A percentile compares a stretch with the other conserved stretches of the same genome.
Evolutionary conservation across 1,140 invertebrate genomes (phyloP).

Genomic region (Lepidostoma basale): DNA sequence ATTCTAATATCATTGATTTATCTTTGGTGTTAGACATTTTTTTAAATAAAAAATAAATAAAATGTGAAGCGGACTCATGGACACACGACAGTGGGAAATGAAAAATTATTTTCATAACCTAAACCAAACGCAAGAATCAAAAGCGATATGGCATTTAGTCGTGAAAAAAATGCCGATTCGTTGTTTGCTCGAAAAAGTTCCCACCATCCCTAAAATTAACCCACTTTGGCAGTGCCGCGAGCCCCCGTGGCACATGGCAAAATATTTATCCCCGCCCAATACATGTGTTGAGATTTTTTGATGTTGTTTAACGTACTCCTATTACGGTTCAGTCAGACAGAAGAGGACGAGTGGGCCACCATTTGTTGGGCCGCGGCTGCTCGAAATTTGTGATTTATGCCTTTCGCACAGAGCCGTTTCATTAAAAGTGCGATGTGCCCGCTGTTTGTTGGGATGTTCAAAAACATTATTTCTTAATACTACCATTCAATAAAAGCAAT

Average conservation of each 20-base stretch:
- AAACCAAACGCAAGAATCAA: too few species aligned
- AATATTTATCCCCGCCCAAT: slow-evolving; percentile 29
- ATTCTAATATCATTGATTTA: too few species aligned
- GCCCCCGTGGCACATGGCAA: slow-evolving; percentile 23
- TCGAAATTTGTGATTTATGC: not conserved
- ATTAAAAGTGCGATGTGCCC: not conserved
- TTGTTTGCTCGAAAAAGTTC: too few species aligned
- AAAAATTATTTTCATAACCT: too few species aligned
- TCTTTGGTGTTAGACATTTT: too few species aligned
- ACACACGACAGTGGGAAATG: too few species aligned
- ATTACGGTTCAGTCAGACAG: slow-evolving; percentile 40
- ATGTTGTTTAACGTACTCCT: slow-evolving; percentile 40
- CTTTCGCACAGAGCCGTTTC: not conserved
- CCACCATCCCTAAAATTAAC: not conserved
- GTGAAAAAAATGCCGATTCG: not conserved
- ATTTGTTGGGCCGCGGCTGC: slow-evolving; percentile 33
- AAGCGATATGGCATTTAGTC: too few species aligned
- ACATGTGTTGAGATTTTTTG: slow-evolving; percentile 36
- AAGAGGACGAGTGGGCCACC: slow-evolving; percentile 34
- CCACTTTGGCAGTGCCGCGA: slow-evolving; percentile 1
- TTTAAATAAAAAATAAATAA: too few species aligned
- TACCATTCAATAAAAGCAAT: too few species aligned
- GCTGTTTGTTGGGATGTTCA: not conserved
- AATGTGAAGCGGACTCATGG: too few species aligned
- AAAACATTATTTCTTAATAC: too few species aligned